phyloP scores from a whole-genome alignment of 2,797 vertebrate genomes.

The Vipera ursinii region DNA sequence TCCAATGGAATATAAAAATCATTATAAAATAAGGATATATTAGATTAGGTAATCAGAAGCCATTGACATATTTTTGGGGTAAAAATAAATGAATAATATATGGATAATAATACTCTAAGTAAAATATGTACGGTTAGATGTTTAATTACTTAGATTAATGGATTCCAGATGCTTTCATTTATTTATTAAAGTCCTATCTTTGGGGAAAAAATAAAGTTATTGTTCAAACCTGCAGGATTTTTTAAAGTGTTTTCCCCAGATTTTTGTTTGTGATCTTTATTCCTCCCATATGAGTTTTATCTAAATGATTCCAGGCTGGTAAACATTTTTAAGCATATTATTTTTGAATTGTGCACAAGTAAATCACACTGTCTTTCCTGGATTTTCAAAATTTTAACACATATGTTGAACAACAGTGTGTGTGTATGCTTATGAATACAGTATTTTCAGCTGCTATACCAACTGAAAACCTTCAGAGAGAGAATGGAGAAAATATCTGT shows the following conservation, averaged over 20 bases:
- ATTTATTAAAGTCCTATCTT: too few relatives aligned
- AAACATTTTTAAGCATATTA: background rate
- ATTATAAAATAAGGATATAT: background rate
- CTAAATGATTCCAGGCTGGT: background rate
- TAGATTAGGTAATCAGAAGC: constrained; percentile 30
- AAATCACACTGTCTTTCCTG: background rate
- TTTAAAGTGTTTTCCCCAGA: background rate
- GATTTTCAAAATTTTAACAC: background rate
- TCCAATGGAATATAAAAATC: background rate
- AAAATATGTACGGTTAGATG: background rate
- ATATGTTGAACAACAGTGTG: constrained; percentile 22
- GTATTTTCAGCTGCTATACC: background rate
- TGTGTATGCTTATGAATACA: background rate
- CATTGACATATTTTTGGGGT: background rate
- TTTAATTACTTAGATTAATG: background rate
- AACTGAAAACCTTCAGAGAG: constrained; percentile 18
- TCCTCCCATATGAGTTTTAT: background rate
- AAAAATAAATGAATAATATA: background rate
- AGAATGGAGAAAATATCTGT: background rate
- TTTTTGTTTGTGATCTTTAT: background rate
- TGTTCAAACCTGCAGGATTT: background rate
- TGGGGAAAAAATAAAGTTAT: background rate
- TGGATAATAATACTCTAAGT: constrained; percentile 3
- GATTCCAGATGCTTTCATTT: background rate
- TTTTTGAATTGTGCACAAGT: background rate